Evolutionary conservation across 2,888 invertebrate genomes (phyloP), one percentile per base, ranked within the genome.

Genomic region (Drosophila meridiana): DNA sequence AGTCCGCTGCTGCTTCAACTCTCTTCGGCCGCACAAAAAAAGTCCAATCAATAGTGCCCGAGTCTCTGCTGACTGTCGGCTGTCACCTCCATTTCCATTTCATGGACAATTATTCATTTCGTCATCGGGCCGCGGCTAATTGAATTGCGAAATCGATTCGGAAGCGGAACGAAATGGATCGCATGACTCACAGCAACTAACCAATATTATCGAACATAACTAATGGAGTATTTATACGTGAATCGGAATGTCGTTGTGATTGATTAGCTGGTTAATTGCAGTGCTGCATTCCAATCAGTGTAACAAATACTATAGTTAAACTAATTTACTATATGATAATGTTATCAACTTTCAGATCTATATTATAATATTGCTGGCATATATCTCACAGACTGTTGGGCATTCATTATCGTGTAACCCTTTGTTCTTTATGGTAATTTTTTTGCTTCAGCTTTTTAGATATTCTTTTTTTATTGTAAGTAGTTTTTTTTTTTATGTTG

Each of bases 31-130:
- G 40, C 9, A 58, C 13, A 60, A 4, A 53, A 55, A 72, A 64
- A 70, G 30, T 57, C 58, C 69, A 83, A 88, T 88, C 87, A 72
- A 83, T 83, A 73, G 63, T 59, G 72, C n/a, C 48, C 28, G 53
- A 42, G 62, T 58, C 55, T 52, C 52, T 26, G 34, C 7, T n/a
- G 26, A 20, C 34, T 20, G 59, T 38, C 47, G 57, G 26, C 52
- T 66, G 72, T 65, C 80, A 66, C 65, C 62, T 72, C 20, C 70
- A 47, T 63, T 73, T 72, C 34, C 70, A 47, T 66, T 69, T 28
- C 63, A 66, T 62, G 40, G 61, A 50, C 74, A 78, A 82, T 87
- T 77, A 84, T 82, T 87, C 80, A 89, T 76, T 84, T 89, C 82
- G 80, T 80, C 89, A 87, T 74, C 66, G 69, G 34, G 30, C 13